phyloP scores from a whole-genome alignment of 2,888 invertebrate species.

The Dasysyrphus albostriatus region DNA sequence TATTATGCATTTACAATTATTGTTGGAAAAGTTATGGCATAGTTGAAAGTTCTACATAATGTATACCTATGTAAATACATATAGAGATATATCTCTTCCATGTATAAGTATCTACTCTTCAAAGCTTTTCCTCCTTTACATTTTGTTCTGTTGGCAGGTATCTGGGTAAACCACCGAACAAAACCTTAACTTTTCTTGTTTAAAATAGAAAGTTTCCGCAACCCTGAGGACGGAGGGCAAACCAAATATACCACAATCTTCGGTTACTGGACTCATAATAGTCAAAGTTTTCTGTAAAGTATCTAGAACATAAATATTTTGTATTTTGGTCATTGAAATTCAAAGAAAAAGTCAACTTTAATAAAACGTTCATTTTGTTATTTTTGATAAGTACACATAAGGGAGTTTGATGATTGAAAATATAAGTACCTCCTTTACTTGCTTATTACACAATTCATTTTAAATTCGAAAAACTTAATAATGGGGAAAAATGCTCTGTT shows the following conservation, averaged over 20 bases:
- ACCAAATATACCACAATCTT: constrained; percentile 37
- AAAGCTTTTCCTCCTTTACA: constrained; percentile 10
- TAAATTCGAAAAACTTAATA: neutral
- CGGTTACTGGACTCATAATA: constrained; percentile 44
- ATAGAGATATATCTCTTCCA: neutral
- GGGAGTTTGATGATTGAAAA: constrained; percentile 7
- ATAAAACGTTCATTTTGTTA: constrained; percentile 29
- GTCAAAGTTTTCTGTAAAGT: constrained; percentile 37
- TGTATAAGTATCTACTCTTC: neutral
- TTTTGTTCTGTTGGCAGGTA: constrained; percentile 30
- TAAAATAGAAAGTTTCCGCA: constrained; percentile 31
- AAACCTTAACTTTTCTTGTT: constrained; percentile 40
- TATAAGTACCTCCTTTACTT: neutral
- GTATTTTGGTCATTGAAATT: constrained; percentile 34
- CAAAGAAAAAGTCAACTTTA: constrained; percentile 33
- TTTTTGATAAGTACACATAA: constrained; percentile 23
- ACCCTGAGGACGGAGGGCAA: constrained; percentile 26
- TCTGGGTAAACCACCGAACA: constrained; percentile 20
- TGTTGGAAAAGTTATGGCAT: constrained; percentile 20
- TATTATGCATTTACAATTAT: constrained; percentile 38
- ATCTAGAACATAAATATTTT: constrained; percentile 34
- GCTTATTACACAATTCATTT: neutral
- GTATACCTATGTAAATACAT: no score
- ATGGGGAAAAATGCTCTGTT: neutral
- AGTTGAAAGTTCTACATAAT: neutral